phyloP scores from a whole-genome alignment of 2,888 invertebrate species.

The Sminthurinus aureus region DNA sequence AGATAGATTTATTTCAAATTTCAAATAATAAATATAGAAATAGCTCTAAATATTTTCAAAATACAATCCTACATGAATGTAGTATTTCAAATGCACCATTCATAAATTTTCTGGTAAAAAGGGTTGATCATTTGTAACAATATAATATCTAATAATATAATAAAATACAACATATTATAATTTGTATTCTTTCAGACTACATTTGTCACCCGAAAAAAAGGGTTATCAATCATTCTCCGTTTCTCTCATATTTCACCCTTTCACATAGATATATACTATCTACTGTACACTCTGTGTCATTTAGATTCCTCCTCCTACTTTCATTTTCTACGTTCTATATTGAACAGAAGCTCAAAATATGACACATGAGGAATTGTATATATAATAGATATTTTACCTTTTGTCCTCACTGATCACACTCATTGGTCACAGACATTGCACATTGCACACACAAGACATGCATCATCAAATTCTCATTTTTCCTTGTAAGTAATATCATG shows the following conservation, averaged over 20 bases:
- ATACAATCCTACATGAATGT: too few relatives aligned
- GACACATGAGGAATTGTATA: constrained; percentile 5
- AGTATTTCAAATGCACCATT: too few relatives aligned
- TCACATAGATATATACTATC: background rate
- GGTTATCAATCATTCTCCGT: constrained; percentile 21
- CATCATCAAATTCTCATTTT: constrained; percentile 27
- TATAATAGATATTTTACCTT: constrained; percentile 5
- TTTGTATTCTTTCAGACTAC: background rate
- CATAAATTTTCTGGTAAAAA: background rate
- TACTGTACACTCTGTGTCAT: too few relatives aligned
- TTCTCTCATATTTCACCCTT: constrained; percentile 17
- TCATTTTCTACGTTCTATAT: background rate
- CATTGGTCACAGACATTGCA: constrained; percentile 15
- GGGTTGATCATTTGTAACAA: constrained; percentile 1
- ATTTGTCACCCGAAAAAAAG: constrained; percentile 18
- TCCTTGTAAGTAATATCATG: background rate
- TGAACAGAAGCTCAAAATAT: background rate
- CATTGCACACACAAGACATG: constrained; percentile 12
- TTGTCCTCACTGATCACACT: constrained; percentile 3
- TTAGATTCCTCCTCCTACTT: background rate
- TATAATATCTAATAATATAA: background rate
- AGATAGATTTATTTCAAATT: too few relatives aligned
- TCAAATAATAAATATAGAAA: too few relatives aligned
- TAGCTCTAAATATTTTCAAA: too few relatives aligned
- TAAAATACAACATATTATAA: too few relatives aligned